Conservation (phyloP, 1,140 invertebrate genomes). For the Papilio machaon region DNA sequence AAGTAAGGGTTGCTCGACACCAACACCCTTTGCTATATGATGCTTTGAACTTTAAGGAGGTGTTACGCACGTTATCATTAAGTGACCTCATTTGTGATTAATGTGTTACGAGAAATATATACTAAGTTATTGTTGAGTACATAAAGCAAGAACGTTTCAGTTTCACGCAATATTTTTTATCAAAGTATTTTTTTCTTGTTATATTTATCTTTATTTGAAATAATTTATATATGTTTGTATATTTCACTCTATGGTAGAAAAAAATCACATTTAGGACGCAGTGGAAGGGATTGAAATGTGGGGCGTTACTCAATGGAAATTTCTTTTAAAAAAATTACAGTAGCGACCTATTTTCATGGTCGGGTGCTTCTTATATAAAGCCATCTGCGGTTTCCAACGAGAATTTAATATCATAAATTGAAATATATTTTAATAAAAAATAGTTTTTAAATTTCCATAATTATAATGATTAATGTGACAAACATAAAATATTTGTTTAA, state of each 20-base stretch:
- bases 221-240: neutral
- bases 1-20: neutral
- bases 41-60: neutral
- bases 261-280: neutral
- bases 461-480: neutral
- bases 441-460: neutral
- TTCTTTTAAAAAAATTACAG: slow-evolving; percentile 29
- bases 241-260: neutral
- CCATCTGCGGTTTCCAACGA: neutral
- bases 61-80: too few relatives aligned
- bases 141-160: too few relatives aligned
- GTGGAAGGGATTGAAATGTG: slow-evolving; percentile 10
- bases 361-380: slow-evolving; percentile 14
- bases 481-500: too few relatives aligned
- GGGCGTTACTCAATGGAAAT: neutral
- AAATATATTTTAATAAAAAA: neutral
- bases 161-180: too few relatives aligned
- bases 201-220: neutral
- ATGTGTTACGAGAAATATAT: too few relatives aligned
- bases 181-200: neutral
- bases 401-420: slow-evolving; percentile 18
- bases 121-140: too few relatives aligned
- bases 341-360: slow-evolving; percentile 25
- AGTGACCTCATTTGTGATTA: too few relatives aligned
- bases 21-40: neutral